phyloP scores from a whole-genome alignment of 2,888 invertebrate species.

The Caenorhabditis japonica region DNA sequence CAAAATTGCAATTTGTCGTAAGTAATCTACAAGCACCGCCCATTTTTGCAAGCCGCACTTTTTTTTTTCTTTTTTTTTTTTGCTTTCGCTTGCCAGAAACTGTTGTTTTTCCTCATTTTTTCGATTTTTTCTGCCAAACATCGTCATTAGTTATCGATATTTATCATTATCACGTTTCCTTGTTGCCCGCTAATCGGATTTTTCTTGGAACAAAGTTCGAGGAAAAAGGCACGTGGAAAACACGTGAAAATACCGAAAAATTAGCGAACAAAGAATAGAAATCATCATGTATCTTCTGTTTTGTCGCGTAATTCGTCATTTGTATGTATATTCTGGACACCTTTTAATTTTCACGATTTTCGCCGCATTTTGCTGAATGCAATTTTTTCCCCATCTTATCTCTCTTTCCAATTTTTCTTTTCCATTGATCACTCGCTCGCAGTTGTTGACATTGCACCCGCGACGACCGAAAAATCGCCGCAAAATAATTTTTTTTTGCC shows the following conservation, averaged over 20 bases:
- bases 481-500: too few species aligned
- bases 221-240: constrained; percentile 16
- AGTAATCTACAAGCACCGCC: constrained; percentile 35
- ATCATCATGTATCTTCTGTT: constrained; percentile 20
- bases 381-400: not conserved
- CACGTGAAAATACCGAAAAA: constrained; percentile 23
- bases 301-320: too few species aligned
- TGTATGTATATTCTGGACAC: too few species aligned
- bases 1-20: constrained; percentile 26
- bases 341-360: not conserved
- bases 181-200: not conserved
- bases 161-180: not conserved
- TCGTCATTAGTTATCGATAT: too few species aligned
- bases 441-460: too few species aligned
- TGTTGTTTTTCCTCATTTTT: not conserved
- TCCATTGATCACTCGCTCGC: too few species aligned
- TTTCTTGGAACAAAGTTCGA: constrained; percentile 26
- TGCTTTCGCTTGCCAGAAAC: not conserved
- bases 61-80: constrained; percentile 1
- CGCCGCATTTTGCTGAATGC: not conserved
- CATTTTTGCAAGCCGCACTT: constrained; percentile 8
- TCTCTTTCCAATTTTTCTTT: not conserved
- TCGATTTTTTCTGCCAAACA: not conserved
- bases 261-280: constrained; percentile 19
- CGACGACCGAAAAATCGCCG: too few species aligned